Conservation (phyloP, 1,140 invertebrate genomes). For the Panulirus ornatus region DNA sequence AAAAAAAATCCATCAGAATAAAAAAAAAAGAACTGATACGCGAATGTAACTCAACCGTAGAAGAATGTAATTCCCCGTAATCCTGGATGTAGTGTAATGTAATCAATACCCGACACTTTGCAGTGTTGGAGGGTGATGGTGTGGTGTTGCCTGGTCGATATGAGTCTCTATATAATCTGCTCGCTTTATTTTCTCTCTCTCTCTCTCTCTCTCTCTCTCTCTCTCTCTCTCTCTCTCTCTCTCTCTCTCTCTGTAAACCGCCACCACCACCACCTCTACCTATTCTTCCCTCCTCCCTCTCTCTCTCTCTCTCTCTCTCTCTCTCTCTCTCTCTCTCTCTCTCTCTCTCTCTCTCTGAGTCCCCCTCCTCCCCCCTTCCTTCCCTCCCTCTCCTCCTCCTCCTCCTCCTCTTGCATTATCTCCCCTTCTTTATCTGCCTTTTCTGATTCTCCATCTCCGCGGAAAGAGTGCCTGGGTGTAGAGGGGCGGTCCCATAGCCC, state of each 20-base stretch:
- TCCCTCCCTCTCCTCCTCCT: conserved; percentile 18
- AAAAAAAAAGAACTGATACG: neutral
- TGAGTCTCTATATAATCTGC: conserved; percentile 30
- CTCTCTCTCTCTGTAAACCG: conserved; percentile 46
- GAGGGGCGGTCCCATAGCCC: conserved; percentile 19
- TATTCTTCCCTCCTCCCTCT: conserved; percentile 12
- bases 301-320: conserved; percentile 26
- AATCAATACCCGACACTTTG: conserved; percentile 57
- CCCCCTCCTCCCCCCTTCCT: conserved; percentile 14
- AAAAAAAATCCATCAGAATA: too few relatives aligned
- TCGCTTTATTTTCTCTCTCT: neutral
- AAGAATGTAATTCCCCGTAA: neutral
- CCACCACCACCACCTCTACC: too few relatives aligned
- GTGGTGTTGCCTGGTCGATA: conserved; percentile 55
- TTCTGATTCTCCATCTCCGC: conserved; percentile 62
- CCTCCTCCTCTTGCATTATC: conserved; percentile 31
- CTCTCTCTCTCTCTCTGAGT: neutral
- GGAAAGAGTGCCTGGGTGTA: conserved; percentile 60
- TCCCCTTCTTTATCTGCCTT: conserved; percentile 52
- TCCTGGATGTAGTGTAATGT: neutral
- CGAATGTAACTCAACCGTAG: neutral
- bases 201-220: neutral
- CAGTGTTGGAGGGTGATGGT: conserved; percentile 36
- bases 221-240: conserved; percentile 11
- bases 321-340: conserved; percentile 28